A percentile compares a stretch with the other conserved stretches of the same genome.
These are phyloP conservation scores for Trichosurus vulpecula DNA, from an alignment of 2,797 vertebrate species.

Conservation along the genomic window DNA sequence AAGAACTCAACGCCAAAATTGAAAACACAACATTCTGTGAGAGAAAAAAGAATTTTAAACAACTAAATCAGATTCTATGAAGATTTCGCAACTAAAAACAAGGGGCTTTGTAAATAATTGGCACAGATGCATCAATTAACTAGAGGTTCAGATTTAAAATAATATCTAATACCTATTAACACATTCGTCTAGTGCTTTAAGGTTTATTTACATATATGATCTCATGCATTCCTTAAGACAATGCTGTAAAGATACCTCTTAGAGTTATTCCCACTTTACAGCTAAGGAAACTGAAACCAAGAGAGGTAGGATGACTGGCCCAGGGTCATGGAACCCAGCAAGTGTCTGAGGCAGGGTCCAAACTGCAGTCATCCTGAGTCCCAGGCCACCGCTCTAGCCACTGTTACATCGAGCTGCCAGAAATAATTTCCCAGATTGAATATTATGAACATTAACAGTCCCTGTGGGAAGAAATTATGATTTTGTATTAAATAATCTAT, in stretches of 20 bases:
- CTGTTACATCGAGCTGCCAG: neutral
- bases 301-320: neutral
- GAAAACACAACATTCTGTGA: conserved; percentile 50
- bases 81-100: conserved; percentile 50
- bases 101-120: neutral
- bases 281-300: neutral
- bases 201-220: neutral
- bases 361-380: neutral
- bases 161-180: neutral
- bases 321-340: neutral
- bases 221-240: neutral
- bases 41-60: conserved; percentile 20
- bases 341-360: neutral
- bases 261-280: neutral
- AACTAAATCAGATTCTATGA: conserved; percentile 22
- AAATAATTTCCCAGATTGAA: neutral
- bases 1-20: conserved; percentile 40
- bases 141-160: neutral
- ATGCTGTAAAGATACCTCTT: neutral
- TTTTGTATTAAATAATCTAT: conserved; percentile 48
- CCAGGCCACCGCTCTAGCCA: neutral
- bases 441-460: conserved; percentile 11
- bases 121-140: neutral
- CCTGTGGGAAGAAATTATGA: conserved; percentile 16
- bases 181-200: neutral